phyloP scores from a whole-genome alignment of 2,797 vertebrate species.

The Morelia viridis region DNA sequence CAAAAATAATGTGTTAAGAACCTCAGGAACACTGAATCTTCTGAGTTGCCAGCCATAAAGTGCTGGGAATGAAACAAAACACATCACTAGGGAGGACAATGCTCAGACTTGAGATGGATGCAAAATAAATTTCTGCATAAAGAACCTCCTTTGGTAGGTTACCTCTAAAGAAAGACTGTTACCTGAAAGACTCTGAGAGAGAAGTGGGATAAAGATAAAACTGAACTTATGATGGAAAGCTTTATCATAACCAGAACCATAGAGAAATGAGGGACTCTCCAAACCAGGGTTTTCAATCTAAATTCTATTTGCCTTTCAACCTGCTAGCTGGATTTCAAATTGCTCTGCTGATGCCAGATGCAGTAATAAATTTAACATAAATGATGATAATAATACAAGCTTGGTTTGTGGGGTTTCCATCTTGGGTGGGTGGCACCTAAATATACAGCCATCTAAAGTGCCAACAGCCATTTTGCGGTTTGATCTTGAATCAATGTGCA shows the following conservation, averaged over 20 bases:
- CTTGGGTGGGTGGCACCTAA: constrained; percentile 64
- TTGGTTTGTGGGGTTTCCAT: constrained; percentile 57
- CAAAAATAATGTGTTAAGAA: neutral
- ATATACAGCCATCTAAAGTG: constrained; percentile 55
- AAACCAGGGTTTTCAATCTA: constrained; percentile 40
- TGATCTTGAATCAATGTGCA: constrained; percentile 59
- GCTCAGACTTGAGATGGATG: neutral
- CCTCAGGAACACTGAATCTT: neutral
- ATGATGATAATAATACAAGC: constrained; percentile 48
- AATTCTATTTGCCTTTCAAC: constrained; percentile 54
- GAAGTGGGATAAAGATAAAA: constrained; percentile 6
- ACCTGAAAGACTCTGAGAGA: neutral
- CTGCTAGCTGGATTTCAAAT: constrained; percentile 56
- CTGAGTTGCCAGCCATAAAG: neutral
- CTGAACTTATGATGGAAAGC: constrained; percentile 25
- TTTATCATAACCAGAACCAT: constrained; percentile 2
- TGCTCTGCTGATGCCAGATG: constrained; percentile 46
- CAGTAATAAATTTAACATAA: constrained; percentile 51
- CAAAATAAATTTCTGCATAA: neutral
- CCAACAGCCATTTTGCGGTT: constrained; percentile 55
- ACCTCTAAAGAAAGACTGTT: neutral
- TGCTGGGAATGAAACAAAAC: neutral
- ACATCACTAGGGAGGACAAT: neutral
- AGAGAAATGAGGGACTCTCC: constrained; percentile 31
- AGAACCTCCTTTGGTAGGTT: neutral